A percentile compares a stretch with the other conserved stretches of the same genome.
Evolutionary conservation across 2,888 invertebrate species (phyloP).

Genomic region (Xanthorhoe designata): DNA sequence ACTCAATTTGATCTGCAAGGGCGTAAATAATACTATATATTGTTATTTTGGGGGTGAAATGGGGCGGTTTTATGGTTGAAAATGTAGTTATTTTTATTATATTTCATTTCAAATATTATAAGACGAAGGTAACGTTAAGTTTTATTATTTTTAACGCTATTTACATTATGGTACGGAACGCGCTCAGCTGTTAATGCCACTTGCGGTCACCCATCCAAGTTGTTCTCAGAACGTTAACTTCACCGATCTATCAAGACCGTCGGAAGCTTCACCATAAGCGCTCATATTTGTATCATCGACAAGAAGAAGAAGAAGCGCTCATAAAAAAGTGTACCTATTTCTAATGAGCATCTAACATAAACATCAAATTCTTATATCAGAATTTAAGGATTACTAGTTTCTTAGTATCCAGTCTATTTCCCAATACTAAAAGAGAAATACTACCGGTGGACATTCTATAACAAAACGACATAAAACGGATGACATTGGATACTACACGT

Average conservation of each 20-base stretch:
- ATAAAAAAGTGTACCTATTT: no score
- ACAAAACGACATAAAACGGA: slow-evolving; percentile 1
- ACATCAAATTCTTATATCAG: no score
- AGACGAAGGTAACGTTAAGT: neutral
- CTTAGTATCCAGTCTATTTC: slow-evolving; percentile 1
- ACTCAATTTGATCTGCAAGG: slow-evolving; percentile 4
- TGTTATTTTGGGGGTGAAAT: slow-evolving; percentile 16
- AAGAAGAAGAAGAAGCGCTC: no score
- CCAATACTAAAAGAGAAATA: neutral
- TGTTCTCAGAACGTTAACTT: no score
- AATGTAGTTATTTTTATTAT: slow-evolving; percentile 16
- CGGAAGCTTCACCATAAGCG: no score
- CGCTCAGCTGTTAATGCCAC: no score
- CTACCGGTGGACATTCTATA: neutral
- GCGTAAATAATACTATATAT: slow-evolving; percentile 1
- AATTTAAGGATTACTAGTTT: neutral
- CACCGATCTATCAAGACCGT: no score
- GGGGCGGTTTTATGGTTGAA: slow-evolving; percentile 4
- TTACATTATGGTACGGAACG: no score
- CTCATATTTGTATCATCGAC: no score
- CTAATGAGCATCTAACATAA: no score
- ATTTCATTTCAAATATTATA: slow-evolving; percentile 1
- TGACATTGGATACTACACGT: slow-evolving; percentile 1
- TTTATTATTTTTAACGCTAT: neutral
- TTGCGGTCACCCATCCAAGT: no score